These are phyloP conservation scores for Pseudolycoriella hygida DNA, from an alignment of 2,888 invertebrate genomes.

Conservation along the genomic window DNA sequence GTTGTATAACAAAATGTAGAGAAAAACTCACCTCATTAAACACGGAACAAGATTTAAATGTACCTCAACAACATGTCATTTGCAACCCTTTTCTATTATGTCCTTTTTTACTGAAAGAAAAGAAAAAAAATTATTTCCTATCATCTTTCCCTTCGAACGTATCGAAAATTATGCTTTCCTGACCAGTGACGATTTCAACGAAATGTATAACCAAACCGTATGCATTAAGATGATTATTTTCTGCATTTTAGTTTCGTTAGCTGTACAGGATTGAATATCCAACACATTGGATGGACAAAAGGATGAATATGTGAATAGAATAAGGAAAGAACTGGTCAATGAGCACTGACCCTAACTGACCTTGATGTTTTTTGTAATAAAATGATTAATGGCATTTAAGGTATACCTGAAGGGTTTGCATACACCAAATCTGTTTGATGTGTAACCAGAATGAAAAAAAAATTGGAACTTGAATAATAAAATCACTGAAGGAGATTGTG, in stretches of 20 bases:
- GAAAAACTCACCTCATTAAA: slow-evolving; percentile 2
- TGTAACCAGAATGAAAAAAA: not conserved
- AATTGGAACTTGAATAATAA: too few relatives aligned
- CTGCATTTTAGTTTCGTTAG: too few relatives aligned
- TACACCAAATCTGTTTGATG: not conserved
- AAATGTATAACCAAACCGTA: too few relatives aligned
- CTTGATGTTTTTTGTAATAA: slow-evolving; percentile 11
- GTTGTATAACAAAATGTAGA: not conserved
- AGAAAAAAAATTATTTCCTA: not conserved
- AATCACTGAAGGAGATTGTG: not conserved
- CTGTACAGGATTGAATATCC: too few relatives aligned
- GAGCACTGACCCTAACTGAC: slow-evolving; percentile 11
- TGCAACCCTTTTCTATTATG: slow-evolving; percentile 4
- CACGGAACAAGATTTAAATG: slow-evolving; percentile 4
- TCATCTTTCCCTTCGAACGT: too few relatives aligned
- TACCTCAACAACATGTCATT: not conserved
- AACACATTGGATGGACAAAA: too few relatives aligned
- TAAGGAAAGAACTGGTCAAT: slow-evolving; percentile 10
- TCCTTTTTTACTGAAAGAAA: not conserved
- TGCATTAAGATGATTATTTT: too few relatives aligned
- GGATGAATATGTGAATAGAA: not conserved
- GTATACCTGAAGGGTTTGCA: not conserved
- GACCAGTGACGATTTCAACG: too few relatives aligned
- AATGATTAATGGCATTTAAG: slow-evolving; percentile 13
- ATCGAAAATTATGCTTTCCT: too few relatives aligned